These are phyloP conservation scores for Spea hammondii DNA, from an alignment of 2,797 vertebrate species.

Conservation along the genomic window DNA sequence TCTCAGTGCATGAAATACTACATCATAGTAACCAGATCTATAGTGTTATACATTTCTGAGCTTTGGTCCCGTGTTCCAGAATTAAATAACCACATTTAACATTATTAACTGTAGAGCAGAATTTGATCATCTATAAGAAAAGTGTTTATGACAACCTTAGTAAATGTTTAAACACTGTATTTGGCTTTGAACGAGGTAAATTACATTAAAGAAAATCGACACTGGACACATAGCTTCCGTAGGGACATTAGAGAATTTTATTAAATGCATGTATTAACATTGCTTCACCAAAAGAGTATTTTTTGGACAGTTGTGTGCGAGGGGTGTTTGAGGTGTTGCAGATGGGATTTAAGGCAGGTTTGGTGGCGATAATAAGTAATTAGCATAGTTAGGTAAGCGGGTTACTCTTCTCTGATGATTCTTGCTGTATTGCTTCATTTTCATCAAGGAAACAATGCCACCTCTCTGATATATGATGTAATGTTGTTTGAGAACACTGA, in stretches of 20 bases:
- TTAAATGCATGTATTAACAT: constrained; percentile 47
- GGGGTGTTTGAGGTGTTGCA: constrained; percentile 15
- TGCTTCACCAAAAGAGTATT: constrained; percentile 34
- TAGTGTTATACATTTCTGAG: constrained; percentile 86
- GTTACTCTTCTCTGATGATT: too few relatives aligned
- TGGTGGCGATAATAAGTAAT: too few relatives aligned
- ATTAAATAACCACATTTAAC: constrained; percentile 95
- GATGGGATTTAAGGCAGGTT: constrained; percentile 11
- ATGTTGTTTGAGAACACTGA: too few relatives aligned
- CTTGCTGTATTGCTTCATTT: too few relatives aligned
- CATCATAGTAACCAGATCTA: constrained; percentile 77
- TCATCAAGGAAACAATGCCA: too few relatives aligned
- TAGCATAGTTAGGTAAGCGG: too few relatives aligned
- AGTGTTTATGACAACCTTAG: constrained; percentile 83
- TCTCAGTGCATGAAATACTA: constrained; percentile 73
- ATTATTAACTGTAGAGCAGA: constrained; percentile 86
- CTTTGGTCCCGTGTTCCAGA: constrained; percentile 83
- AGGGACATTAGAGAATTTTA: constrained; percentile 68
- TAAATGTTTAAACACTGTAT: constrained; percentile 92
- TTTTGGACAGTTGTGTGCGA: constrained; percentile 16
- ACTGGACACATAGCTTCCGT: constrained; percentile 72
- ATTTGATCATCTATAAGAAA: constrained; percentile 81
- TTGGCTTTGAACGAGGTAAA: constrained; percentile 80
- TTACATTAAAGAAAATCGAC: constrained; percentile 86
- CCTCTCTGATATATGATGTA: too few relatives aligned